Evolutionary conservation across 2,888 invertebrate species (phyloP).

Genomic region (Temnothorax rugatulus): DNA sequence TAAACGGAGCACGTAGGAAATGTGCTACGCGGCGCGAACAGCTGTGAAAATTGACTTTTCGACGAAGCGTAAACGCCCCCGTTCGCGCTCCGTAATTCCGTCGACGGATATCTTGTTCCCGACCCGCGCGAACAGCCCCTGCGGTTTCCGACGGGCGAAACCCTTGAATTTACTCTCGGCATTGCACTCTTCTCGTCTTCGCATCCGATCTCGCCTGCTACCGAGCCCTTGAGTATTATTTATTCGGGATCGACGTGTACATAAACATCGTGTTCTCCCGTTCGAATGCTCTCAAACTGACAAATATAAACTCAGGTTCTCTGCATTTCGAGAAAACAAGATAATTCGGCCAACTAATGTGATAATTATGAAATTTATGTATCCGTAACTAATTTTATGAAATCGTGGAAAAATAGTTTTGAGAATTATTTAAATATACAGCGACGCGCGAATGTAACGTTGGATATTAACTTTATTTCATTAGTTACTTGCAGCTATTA

Average conservation of each 20-base stretch:
- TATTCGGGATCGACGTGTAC: neutral
- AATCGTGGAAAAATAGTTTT: neutral
- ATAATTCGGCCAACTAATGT: neutral
- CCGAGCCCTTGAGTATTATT: conserved; percentile 45
- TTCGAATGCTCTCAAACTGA: neutral
- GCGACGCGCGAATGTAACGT: neutral
- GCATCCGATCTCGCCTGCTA: conserved; percentile 13
- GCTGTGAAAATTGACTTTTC: conserved; percentile 76
- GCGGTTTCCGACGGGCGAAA: conserved; percentile 73
- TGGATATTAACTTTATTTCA: neutral
- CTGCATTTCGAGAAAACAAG: neutral
- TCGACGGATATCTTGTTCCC: conserved; percentile 33
- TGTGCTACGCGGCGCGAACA: conserved; percentile 56
- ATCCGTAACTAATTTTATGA: neutral
- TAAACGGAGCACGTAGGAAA: conserved; percentile 74
- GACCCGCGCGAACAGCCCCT: conserved; percentile 60
- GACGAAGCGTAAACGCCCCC: conserved; percentile 44
- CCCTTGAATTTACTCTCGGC: conserved; percentile 79
- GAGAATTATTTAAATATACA: neutral
- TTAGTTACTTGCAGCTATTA: neutral
- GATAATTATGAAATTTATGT: neutral
- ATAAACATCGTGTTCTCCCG: neutral
- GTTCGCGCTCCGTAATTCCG: conserved; percentile 33
- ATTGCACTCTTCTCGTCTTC: conserved; percentile 75
- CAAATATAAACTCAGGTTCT: neutral